A percentile compares a stretch with the other conserved stretches of the same genome.
Conservation (phyloP, 2,113 vertebrate species). For the Cyanoramphus novaezelandiae region DNA sequence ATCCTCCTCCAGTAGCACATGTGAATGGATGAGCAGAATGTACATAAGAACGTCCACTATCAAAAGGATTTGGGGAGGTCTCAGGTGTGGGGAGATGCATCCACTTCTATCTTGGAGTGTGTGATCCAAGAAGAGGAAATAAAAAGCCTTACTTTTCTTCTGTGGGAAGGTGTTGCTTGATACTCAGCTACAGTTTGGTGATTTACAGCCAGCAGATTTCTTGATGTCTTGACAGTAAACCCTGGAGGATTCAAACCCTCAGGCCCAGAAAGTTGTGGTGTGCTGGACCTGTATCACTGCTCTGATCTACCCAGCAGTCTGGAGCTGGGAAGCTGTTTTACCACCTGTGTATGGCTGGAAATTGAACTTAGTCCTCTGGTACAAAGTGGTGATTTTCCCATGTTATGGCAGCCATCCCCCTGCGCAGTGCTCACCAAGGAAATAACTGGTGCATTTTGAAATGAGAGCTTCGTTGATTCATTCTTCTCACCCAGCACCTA, state of each 20-base stretch:
- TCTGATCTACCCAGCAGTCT: neutral
- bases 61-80: neutral
- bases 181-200: neutral
- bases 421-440: neutral
- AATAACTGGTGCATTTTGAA: neutral
- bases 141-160: neutral
- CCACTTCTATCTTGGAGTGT: neutral
- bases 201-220: neutral
- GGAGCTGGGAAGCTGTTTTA: neutral
- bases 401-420: rapidly evolving
- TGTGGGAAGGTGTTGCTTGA: neutral
- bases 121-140: neutral
- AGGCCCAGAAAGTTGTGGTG: neutral
- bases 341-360: neutral
- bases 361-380: neutral
- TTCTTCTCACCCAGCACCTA: neutral
- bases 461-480: neutral
- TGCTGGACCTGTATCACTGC: neutral
- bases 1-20: neutral
- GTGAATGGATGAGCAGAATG: neutral
- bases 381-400: neutral
- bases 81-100: neutral
- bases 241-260: neutral
- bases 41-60: rapidly evolving
- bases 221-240: neutral